Evolutionary conservation across 2,888 invertebrate genomes (phyloP).

Genomic region (Poecilobothrus nobilitatus): DNA sequence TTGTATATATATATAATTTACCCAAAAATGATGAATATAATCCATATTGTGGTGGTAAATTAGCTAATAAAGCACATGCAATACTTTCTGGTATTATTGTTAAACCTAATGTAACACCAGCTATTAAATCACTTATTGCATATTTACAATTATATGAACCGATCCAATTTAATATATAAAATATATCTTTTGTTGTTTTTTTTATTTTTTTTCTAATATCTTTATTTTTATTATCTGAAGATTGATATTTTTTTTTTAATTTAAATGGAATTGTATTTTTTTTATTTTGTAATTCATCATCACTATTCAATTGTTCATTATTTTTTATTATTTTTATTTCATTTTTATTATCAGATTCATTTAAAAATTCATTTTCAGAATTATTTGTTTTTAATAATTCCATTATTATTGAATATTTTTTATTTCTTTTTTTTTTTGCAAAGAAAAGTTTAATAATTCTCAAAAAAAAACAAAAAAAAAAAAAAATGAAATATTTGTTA

Average conservation of each 20-base stretch:
- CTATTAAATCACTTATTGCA: conserved; percentile 70
- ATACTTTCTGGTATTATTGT: conserved; percentile 91
- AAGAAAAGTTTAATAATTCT: no score
- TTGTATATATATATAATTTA: conserved; percentile 24
- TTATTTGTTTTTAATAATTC: no score
- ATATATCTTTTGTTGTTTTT: conserved; percentile 2
- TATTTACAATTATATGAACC: conserved; percentile 33
- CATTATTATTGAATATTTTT: no score
- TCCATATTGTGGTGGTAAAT: conserved; percentile 79
- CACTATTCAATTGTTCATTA: no score
- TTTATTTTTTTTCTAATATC: background rate
- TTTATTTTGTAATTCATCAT: no score
- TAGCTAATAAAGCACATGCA: conserved; percentile 84
- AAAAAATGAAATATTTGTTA: no score
- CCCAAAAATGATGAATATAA: conserved; percentile 87
- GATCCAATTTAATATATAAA: conserved; percentile 35
- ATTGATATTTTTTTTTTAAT: no score
- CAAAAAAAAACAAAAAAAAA: background rate
- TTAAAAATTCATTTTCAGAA: no score
- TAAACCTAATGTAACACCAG: conserved; percentile 80
- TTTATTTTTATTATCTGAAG: background rate
- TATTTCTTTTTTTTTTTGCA: no score
- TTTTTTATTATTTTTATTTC: no score
- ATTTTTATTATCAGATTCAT: no score
- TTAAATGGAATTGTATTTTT: no score